phyloP scores from a whole-genome alignment of 2,888 invertebrate species.

The Ctenicera cuprea region DNA sequence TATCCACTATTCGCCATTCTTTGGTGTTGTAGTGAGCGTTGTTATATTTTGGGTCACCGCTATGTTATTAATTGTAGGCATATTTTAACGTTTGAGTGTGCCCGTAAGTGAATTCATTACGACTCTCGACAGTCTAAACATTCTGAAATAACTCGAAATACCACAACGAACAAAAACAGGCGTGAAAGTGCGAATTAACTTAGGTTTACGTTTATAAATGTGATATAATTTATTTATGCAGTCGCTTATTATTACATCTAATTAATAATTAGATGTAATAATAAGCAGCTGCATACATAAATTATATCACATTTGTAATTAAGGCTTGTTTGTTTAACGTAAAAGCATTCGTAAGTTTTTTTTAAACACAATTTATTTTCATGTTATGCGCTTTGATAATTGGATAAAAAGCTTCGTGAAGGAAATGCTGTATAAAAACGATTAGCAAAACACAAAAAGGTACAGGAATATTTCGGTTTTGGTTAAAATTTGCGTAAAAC shows the following conservation, averaged over 20 bases:
- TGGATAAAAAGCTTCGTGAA: no score
- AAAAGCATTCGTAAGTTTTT: not conserved
- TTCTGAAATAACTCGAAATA: conserved; percentile 23
- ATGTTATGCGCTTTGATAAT: no score
- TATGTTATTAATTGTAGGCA: conserved; percentile 22
- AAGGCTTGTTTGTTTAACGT: conserved; percentile 7
- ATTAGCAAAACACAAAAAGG: no score
- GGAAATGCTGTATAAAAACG: no score
- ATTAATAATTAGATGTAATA: conserved; percentile 3
- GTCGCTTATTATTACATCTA: not conserved
- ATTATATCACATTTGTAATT: conserved; percentile 18
- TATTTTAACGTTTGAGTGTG: conserved; percentile 26
- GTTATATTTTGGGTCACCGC: conserved; percentile 12
- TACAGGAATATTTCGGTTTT: no score
- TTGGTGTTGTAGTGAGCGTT: not conserved
- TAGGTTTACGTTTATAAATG: conserved; percentile 8
- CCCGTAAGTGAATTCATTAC: conserved; percentile 28
- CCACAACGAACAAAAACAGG: conserved; percentile 19
- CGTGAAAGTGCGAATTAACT: conserved; percentile 29
- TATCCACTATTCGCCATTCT: not conserved
- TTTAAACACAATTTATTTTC: no score
- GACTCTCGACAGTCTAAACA: conserved; percentile 24
- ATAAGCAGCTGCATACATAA: conserved; percentile 4
- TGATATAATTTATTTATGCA: conserved; percentile 21
- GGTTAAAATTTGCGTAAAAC: no score